Evolutionary conservation across 2,888 invertebrate species (phyloP), one percentile per base, ranked within the genome.

Genomic region (Drosophila subquinaria): DNA sequence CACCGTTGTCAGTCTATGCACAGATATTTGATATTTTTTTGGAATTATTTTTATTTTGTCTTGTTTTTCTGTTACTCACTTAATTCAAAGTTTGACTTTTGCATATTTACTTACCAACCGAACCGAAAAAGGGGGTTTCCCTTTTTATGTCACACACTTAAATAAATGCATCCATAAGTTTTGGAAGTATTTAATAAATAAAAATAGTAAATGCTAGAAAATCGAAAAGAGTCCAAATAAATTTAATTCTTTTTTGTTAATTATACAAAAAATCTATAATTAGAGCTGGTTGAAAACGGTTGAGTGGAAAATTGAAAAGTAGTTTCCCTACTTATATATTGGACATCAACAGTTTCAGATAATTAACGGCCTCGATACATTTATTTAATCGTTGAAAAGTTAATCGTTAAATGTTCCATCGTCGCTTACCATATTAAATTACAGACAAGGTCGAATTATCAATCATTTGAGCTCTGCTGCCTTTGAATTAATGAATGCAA

Each of bases 51-150:
- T 38, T 20, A 4, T 38, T 30, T 42, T 35, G 13, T 17, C 15
- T 35, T 20, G 6, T 40, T 15, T 17, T 30, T 38, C 27, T 48
- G 10, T 13, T 45, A 17, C 36, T 23, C 10, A 52, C 47, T 52
- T 36, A 20, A 68, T 48, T 50, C 48, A 40, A 53, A 70, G 71
- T 64, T 70, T 50, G 36, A 76, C 53, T 70, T 61, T 20, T 20
- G 33, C 36, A 23, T 45, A 53, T 53, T 53, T 40, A 43, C 56
- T 59, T 55, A 55, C 40, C 42, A 43, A 42, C 9, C 23, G 0
- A 38, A 47, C 27, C 20, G 15, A 23, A 36, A 23, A 23, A 33
- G 11, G n/a, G 17, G n/a, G 51, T 17, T 33, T 4, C 8, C 35
- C 13, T 8, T 15, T 27, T 38, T 15, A 3, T 13, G 9, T 3